Base-by-base conservation (phyloP, 2,797 vertebrate genomes). In the Arrhamphus sclerolepis region DNA sequence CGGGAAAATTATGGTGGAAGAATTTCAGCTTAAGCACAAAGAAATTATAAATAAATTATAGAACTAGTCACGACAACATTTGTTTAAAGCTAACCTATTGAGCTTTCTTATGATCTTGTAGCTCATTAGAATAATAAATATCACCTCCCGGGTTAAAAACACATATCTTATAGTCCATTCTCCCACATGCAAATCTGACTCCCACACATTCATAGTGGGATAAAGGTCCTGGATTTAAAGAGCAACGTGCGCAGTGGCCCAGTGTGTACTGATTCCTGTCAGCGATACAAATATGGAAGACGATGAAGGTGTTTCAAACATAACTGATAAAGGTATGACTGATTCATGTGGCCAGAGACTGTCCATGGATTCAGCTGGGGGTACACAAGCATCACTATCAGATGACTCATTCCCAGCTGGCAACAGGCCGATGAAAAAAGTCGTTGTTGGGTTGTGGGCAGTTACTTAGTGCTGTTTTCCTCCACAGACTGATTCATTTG, bases 401-500 rank as follows among this genome's bases (percentile, higher is more conserved):
- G 50, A 67, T 85, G 76, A 89, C 69, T 89, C 81, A 86, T 52
- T 81, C 72, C 49, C 77, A 65, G 75, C 64, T 74, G 79, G 80
- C 66, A 78, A 44, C 9, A 7, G 47, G 68, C 58, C 55, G 49
- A 31, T 14, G 57, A 64, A 75, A 62, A 82, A 75, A 78, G 70
- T 54, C 51, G 34, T 72, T 55, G 70, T 57, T 48, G 73, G 66
- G 62, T 61, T 43, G 81, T 68, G 55, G 56, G 76, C 72, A 66
- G 74, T 79, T 80, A 62, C 75, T 78, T 41, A 49, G 47, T 76
- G 62, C 50, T 58, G 64, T 61, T 73, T 70, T 62, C 68, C 41
- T 54, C 54, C 65, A 62, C 66, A 66, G 43, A 63, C 77, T 78
- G 76, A 86, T 70, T 88, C 85, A 85, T 84, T 79, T 79, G 78